Base-by-base conservation (phyloP, 2,888 invertebrate species). In the Drosophila leonis region DNA sequence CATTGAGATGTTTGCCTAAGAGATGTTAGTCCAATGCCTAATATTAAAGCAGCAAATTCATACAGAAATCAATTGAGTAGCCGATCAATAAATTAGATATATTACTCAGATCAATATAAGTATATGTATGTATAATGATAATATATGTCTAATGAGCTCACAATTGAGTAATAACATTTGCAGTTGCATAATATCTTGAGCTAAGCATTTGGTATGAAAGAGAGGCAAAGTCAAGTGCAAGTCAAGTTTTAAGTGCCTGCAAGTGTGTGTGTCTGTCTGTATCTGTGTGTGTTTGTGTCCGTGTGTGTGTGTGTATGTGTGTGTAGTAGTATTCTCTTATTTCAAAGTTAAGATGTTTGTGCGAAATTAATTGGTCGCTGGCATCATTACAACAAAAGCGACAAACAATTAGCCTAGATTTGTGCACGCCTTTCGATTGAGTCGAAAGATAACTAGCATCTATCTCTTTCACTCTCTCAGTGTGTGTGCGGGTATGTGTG, bases 361-460 rank as follows among this genome's bases (percentile, higher is more conserved):
- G 91, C 85, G 24, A 89, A 91, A 91, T 91, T 91, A 91, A 91
- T 91, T 91, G 91, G 90, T 86, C 88, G 83, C 86, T 88, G 84
- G 88, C 88, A 84, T 90, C 84, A 90, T 91, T 91, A 91, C 83
- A 83, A 88, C 78, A 83, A 81, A 87, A 90, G 90, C 82, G 87
- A 87, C 90, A 89, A 86, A 84, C 86, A 90, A 90, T 91, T 90
- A 90, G 84, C 91, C 90, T 89, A 91, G 81, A 89, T 87, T 88
- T 90, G 72, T 49, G 52, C 64, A 24, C 61, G 63, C 51, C 69
- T 37, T 37, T 41, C 49, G 65, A 52, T 52, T 61, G 49, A 31
- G 41, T 49, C 49, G 46, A 41, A 10, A 62, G 73, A 67, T 49
- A 27, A 51, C 62, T 9, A 39, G 12, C 48, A 27, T 35, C 62